Evolutionary conservation across 2,113 vertebrate species (phyloP).

Genomic region (Cyprinodon variegatus): DNA sequence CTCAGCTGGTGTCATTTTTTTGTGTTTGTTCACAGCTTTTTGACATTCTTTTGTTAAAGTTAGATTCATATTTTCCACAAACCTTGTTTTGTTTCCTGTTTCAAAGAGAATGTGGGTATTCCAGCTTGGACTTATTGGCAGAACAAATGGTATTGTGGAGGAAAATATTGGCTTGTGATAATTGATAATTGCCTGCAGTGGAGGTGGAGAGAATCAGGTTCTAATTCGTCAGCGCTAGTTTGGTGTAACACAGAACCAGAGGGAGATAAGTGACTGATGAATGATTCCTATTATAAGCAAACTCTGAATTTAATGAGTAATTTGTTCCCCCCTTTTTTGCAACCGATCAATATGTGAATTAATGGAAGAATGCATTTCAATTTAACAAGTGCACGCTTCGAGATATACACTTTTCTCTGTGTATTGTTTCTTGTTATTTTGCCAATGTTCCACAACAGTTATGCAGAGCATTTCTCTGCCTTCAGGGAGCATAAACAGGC

Average conservation of each 20-base stretch:
- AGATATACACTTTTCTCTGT: conserved; percentile 44
- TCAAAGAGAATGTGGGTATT: conserved; percentile 27
- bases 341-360: conserved; percentile 67
- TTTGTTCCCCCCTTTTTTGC: conserved; percentile 39
- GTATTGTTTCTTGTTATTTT: conserved; percentile 48
- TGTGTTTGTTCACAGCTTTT: conserved; percentile 11
- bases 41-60: conserved; percentile 9
- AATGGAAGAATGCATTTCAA: conserved; percentile 70
- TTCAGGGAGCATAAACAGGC: conserved; percentile 56
- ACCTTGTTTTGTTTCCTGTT: conserved; percentile 31
- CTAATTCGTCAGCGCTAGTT: conserved; percentile 58
- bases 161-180: conserved; percentile 69
- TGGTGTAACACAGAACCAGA: conserved; percentile 43
- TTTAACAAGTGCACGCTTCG: conserved; percentile 60
- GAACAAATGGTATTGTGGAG: conserved; percentile 55
- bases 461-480: conserved; percentile 49
- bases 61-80: conserved; percentile 16
- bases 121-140: conserved; percentile 38
- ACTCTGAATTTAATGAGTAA: conserved; percentile 56
- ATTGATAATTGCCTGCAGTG: conserved; percentile 70
- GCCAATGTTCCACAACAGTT: conserved; percentile 43
- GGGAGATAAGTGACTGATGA: conserved; percentile 52
- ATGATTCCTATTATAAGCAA: conserved; percentile 57
- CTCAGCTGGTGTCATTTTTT: not conserved
- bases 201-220: conserved; percentile 62